Percentiles rank a stretch among this genome's conserved stretches.
Conservation (phyloP, 2,797 vertebrate species). For the Lepidocolaptes lacrymiger region DNA sequence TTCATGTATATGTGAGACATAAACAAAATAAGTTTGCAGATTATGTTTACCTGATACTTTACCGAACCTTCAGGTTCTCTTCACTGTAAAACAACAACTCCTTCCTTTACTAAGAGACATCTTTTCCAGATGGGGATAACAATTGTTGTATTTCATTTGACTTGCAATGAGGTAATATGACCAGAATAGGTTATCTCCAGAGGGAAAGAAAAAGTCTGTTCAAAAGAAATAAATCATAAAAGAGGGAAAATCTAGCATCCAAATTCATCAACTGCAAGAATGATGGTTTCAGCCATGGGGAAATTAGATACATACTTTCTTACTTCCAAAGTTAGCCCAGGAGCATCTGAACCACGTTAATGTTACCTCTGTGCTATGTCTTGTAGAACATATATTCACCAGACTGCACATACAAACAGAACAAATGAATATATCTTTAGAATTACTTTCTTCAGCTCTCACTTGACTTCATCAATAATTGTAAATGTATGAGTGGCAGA, state of each 20-base stretch:
- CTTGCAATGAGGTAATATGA: not conserved
- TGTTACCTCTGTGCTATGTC: not conserved
- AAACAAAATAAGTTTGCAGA: not conserved
- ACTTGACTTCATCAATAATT: not conserved
- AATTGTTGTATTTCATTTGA: not conserved
- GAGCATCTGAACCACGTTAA: not conserved
- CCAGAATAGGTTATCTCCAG: not conserved
- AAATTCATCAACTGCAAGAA: not conserved
- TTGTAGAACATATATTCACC: not conserved
- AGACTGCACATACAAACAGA: not conserved
- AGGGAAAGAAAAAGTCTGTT: not conserved
- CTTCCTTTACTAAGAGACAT: not conserved
- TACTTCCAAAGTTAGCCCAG: not conserved
- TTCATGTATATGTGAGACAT: not conserved
- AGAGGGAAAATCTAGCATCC: not conserved
- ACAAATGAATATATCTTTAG: not conserved
- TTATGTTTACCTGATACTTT: not conserved
- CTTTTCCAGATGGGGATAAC: not conserved
- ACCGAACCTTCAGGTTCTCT: not conserved
- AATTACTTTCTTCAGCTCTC: not conserved
- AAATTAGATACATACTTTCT: not conserved
- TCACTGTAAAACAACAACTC: not conserved
- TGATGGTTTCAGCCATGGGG: rapidly evolving
- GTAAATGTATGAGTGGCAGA: not conserved
- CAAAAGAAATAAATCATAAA: not conserved